phyloP scores from a whole-genome alignment of 2,797 vertebrate species.

The Myripristis jacobus region DNA sequence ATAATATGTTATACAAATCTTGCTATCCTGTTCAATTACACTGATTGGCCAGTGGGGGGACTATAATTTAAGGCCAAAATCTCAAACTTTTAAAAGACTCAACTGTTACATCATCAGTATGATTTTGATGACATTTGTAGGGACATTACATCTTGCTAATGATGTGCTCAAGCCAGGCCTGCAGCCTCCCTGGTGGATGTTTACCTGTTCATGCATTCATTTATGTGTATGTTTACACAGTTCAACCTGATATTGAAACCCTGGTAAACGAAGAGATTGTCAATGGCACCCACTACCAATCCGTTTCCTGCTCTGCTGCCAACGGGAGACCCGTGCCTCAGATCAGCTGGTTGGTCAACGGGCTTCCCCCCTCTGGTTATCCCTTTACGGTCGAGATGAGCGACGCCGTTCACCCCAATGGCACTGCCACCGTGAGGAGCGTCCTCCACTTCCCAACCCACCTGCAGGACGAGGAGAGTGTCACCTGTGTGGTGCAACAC shows the following conservation, averaged over 20 bases:
- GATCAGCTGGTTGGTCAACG: constrained; percentile 76
- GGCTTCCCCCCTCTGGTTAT: constrained; percentile 32
- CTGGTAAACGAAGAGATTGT: constrained; percentile 56
- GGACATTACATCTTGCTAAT: not conserved
- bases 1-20: too few relatives aligned
- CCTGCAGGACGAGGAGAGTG: constrained; percentile 73
- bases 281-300: constrained; percentile 75
- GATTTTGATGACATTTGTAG: not conserved
- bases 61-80: too few relatives aligned
- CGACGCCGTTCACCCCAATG: constrained; percentile 56
- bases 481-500: constrained; percentile 78
- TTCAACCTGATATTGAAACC: constrained; percentile 67
- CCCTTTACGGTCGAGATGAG: constrained; percentile 48
- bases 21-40: too few relatives aligned
- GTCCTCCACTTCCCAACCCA: constrained; percentile 78
- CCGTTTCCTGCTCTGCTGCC: constrained; percentile 73
- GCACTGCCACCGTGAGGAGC: constrained; percentile 72
- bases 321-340: constrained; percentile 69
- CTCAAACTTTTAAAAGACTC: too few relatives aligned
- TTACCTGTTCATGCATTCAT: too few relatives aligned
- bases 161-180: too few relatives aligned
- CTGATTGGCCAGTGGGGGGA: too few relatives aligned
- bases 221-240: constrained; percentile 55
- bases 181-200: too few relatives aligned
- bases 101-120: too few relatives aligned